Evolutionary conservation across 2,888 invertebrate genomes (phyloP).

Genomic region (Pelosia muscerda): DNA sequence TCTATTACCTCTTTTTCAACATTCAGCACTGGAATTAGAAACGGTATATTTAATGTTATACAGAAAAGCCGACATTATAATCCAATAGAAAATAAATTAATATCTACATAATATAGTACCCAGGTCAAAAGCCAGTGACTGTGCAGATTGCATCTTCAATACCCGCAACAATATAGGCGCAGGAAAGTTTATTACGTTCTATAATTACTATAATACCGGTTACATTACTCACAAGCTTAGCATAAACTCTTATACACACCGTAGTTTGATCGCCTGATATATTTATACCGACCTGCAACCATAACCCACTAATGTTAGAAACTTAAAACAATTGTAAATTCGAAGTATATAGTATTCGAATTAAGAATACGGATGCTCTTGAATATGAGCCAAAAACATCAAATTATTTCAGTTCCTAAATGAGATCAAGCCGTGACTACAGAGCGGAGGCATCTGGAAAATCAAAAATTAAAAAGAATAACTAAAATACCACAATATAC

Average conservation of each 20-base stretch:
- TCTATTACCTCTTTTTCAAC: not conserved
- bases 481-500: slow-evolving; percentile 67
- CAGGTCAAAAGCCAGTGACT: slow-evolving; percentile 72
- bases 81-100: slow-evolving; percentile 54
- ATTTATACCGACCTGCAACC: slow-evolving; percentile 25
- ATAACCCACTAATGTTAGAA: slow-evolving; percentile 29
- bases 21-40: not conserved
- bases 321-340: slow-evolving; percentile 58
- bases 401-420: slow-evolving; percentile 74
- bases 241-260: slow-evolving; percentile 22
- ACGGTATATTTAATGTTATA: not conserved
- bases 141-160: slow-evolving; percentile 69
- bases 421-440: slow-evolving; percentile 66
- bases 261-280: slow-evolving; percentile 22
- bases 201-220: slow-evolving; percentile 71
- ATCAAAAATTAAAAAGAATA: slow-evolving; percentile 73
- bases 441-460: slow-evolving; percentile 67
- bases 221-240: slow-evolving; percentile 33
- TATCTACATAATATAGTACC: slow-evolving; percentile 59
- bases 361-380: slow-evolving; percentile 71
- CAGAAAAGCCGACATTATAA: slow-evolving; percentile 37
- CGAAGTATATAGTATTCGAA: slow-evolving; percentile 65
- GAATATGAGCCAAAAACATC: slow-evolving; percentile 77
- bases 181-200: slow-evolving; percentile 59
- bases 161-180: slow-evolving; percentile 59